phyloP scores from a whole-genome alignment of 2,888 invertebrate species.

The Cephus spinipes region DNA sequence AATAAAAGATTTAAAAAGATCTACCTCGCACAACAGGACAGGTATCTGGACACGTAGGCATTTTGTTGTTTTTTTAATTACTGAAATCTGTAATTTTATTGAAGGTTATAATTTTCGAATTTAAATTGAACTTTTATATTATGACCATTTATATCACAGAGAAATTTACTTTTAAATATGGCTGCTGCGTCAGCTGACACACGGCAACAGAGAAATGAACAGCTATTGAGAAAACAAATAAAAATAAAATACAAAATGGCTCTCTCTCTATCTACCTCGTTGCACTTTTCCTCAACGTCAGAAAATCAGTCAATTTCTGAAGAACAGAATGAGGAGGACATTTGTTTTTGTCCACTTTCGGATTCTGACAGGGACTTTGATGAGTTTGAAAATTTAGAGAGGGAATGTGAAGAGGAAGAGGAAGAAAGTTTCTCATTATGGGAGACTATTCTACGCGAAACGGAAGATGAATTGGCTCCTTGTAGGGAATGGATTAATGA shows the following conservation, averaged over 20 bases:
- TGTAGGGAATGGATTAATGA: slow-evolving; percentile 28
- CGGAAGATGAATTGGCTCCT: slow-evolving; percentile 21
- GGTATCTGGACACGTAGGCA: slow-evolving; percentile 25
- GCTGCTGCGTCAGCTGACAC: background rate
- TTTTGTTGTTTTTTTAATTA: slow-evolving; percentile 16
- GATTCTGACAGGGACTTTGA: background rate
- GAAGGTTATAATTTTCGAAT: background rate
- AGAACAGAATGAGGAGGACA: background rate
- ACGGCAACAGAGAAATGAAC: background rate
- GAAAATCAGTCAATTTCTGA: background rate
- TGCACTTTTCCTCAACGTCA: background rate
- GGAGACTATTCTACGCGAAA: slow-evolving; percentile 31
- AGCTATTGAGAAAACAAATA: background rate
- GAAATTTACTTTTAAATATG: background rate
- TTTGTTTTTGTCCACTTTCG: background rate
- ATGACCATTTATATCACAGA: background rate
- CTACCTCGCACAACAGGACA: slow-evolving; percentile 31
- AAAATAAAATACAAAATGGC: background rate
- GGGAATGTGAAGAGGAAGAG: background rate
- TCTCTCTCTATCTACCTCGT: background rate
- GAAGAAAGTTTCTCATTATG: slow-evolving; percentile 22
- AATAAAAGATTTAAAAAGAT: background rate
- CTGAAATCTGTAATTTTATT: background rate
- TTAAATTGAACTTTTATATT: background rate
- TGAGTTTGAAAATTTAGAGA: slow-evolving; percentile 13